Conservation (phyloP, 2,888 invertebrate genomes). For the Callimorpha dominula region DNA sequence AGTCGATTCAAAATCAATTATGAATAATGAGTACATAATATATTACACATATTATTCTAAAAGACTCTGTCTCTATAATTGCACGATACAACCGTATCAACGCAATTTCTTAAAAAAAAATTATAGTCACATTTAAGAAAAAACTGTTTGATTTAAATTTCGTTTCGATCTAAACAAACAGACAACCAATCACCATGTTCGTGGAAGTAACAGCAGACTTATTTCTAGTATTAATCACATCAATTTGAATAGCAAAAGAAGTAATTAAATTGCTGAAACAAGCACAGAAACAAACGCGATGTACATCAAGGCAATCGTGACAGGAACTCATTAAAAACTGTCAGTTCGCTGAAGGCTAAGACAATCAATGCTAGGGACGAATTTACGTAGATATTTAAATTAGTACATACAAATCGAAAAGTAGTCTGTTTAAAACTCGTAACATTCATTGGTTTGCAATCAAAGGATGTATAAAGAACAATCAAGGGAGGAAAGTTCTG, state of each 20-base stretch:
- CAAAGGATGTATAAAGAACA: neutral
- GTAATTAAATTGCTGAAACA: constrained; percentile 11
- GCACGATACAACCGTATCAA: neutral
- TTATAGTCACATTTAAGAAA: neutral
- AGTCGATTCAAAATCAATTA: neutral
- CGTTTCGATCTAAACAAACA: neutral
- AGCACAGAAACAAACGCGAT: constrained; percentile 22
- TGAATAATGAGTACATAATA: neutral
- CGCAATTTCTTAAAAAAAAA: neutral
- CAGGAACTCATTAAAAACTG: constrained; percentile 51
- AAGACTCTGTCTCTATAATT: neutral
- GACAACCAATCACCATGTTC: neutral
- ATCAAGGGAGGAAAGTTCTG: neutral
- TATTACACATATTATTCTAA: no score
- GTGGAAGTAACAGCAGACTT: neutral
- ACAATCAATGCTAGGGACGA: constrained; percentile 30
- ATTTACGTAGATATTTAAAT: constrained; percentile 29
- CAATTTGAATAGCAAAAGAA: constrained; percentile 21
- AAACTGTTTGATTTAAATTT: neutral
- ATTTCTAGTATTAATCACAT: constrained; percentile 13
- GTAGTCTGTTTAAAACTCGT: neutral
- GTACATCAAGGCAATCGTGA: constrained; percentile 35
- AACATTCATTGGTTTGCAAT: neutral
- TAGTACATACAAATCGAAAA: constrained; percentile 25
- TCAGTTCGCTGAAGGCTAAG: constrained; percentile 44